phyloP scores from a whole-genome alignment of 2,113 vertebrate species.

The Eclectus roratus region DNA sequence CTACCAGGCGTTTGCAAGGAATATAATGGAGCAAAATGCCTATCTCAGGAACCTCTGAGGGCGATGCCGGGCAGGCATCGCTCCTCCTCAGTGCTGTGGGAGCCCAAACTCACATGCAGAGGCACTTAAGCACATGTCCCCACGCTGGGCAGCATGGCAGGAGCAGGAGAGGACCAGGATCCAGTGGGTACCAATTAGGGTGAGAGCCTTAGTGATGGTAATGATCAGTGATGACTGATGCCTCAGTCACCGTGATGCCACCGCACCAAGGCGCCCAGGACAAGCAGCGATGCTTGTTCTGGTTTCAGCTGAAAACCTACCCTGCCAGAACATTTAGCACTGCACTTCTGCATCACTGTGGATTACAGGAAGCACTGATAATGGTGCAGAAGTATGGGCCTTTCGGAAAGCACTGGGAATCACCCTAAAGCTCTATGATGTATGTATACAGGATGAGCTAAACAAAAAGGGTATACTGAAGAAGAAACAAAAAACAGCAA shows the following conservation, averaged over 20 bases:
- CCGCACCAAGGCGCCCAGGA: not conserved
- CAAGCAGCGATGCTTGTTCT: rapidly evolving
- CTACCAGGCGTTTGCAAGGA: not conserved
- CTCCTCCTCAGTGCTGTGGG: not conserved
- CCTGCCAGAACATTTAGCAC: rapidly evolving
- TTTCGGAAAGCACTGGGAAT: not conserved
- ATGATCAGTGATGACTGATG: not conserved
- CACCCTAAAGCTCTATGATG: not conserved
- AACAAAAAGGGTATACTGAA: not conserved
- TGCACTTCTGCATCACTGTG: not conserved
- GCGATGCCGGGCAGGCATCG: rapidly evolving
- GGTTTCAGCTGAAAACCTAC: not conserved
- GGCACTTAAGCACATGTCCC: too few relatives aligned
- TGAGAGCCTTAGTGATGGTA: not conserved
- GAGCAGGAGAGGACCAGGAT: not conserved
- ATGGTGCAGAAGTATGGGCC: not conserved
- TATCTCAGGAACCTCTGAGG: not conserved
- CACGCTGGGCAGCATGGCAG: rapidly evolving
- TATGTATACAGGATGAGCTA: not conserved
- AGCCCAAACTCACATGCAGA: not conserved
- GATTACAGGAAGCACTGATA: not conserved
- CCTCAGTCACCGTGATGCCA: rapidly evolving
- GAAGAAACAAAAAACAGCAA: not conserved
- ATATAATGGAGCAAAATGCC: not conserved
- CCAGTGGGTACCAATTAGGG: rapidly evolving